phyloP scores from a whole-genome alignment of 2,113 vertebrate species.

The Gasterosteus aculeatus region DNA sequence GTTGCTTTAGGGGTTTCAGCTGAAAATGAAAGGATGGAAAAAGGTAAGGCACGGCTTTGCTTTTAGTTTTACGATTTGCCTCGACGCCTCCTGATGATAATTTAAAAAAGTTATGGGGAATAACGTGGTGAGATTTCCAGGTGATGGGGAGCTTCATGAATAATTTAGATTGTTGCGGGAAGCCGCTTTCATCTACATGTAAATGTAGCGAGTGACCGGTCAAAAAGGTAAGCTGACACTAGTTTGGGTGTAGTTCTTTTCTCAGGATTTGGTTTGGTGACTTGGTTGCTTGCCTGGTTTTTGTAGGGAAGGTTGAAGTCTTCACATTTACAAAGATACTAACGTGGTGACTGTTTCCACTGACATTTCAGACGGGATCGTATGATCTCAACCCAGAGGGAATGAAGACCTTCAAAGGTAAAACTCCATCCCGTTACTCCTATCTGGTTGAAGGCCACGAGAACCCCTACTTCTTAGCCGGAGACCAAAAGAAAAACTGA shows the following conservation, averaged over 20 bases:
- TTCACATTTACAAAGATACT: constrained; percentile 1
- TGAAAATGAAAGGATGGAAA: constrained; percentile 54
- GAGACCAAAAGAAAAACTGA: constrained; percentile 64
- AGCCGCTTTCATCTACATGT: constrained; percentile 13
- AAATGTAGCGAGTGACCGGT: constrained; percentile 10
- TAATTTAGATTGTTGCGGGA: constrained; percentile 16
- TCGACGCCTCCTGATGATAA: constrained; percentile 26
- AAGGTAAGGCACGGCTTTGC: constrained; percentile 74
- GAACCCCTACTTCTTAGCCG: constrained; percentile 81
- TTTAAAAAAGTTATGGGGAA: constrained; percentile 25
- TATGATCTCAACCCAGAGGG: constrained; percentile 70
- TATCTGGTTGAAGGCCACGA: constrained; percentile 83
- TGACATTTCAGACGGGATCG: constrained; percentile 75
- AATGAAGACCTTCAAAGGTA: constrained; percentile 81
- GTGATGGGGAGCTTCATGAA: constrained; percentile 33
- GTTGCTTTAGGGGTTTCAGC: constrained; percentile 69
- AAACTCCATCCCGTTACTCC: constrained; percentile 76
- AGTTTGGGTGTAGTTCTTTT: constrained; percentile 15
- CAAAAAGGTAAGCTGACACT: constrained; percentile 12
- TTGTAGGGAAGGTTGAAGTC: background rate
- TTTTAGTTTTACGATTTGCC: constrained; percentile 45
- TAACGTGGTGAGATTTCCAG: constrained; percentile 4
- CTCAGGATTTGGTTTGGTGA: constrained; percentile 1
- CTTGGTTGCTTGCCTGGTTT: constrained; percentile 10
- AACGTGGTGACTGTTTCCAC: background rate